Conservation (phyloP, 2,888 invertebrate genomes). For the Aphidoletes aphidimyza region DNA sequence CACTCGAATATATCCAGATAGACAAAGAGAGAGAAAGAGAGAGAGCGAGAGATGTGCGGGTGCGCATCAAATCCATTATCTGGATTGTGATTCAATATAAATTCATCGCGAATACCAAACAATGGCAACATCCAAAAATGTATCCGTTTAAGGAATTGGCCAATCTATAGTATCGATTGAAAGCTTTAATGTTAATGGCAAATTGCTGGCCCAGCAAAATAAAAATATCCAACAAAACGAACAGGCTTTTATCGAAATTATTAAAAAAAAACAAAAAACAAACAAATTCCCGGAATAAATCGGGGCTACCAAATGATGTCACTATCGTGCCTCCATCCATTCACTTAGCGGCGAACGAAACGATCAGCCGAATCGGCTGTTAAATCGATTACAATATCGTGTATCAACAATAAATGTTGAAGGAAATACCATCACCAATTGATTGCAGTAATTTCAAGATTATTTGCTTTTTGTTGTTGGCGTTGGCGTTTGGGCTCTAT, state of each 20-base stretch:
- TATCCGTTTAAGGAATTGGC: not conserved
- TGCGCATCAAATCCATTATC: conserved; percentile 5
- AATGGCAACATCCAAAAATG: not conserved
- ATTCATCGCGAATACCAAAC: conserved; percentile 28
- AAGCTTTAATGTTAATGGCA: not conserved
- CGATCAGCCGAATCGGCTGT: not conserved
- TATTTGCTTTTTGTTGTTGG: too few relatives aligned
- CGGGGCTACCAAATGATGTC: not conserved
- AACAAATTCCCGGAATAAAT: not conserved
- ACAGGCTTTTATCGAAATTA: conserved; percentile 33
- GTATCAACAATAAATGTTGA: not conserved
- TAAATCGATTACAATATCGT: not conserved
- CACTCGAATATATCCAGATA: not conserved
- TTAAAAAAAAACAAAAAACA: conserved; percentile 12
- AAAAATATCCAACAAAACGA: too few relatives aligned
- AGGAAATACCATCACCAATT: not conserved
- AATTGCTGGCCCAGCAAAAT: not conserved
- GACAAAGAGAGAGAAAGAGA: not conserved
- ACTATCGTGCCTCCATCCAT: not conserved
- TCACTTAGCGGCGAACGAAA: not conserved
- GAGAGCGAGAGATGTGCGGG: too few relatives aligned
- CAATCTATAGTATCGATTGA: conserved; percentile 30
- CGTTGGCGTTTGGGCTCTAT: too few relatives aligned
- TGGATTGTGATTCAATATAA: conserved; percentile 8
- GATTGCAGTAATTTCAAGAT: not conserved